phyloP scores from a whole-genome alignment of 2,888 invertebrate genomes.

The Rotaria socialis region DNA sequence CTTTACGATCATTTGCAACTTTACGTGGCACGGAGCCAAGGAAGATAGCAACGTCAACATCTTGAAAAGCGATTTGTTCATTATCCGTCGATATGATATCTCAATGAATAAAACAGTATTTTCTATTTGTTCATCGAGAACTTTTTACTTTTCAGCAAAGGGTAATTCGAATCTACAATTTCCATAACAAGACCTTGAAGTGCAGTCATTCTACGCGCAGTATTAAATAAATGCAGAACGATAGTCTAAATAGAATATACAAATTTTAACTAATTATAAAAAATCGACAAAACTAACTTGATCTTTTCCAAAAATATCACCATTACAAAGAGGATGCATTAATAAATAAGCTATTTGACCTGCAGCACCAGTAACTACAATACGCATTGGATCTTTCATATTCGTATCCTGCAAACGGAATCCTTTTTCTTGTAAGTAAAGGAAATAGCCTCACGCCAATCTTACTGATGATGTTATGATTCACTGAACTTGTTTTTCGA shows the following conservation, averaged over 20 bases:
- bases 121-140: not conserved
- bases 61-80: constrained; percentile 84
- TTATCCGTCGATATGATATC: constrained; percentile 77
- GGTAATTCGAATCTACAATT: constrained; percentile 86
- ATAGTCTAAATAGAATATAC: constrained; percentile 64
- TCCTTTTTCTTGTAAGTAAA: not conserved
- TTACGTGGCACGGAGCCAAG: constrained; percentile 96
- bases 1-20: constrained; percentile 97
- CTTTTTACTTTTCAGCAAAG: constrained; percentile 62
- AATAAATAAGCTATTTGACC: constrained; percentile 98
- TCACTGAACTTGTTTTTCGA: no score
- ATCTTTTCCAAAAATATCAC: constrained; percentile 84
- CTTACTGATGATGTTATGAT: not conserved
- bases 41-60: constrained; percentile 88
- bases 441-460: not conserved
- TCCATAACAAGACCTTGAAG: constrained; percentile 97
- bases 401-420: not conserved
- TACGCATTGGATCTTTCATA: constrained; percentile 69
- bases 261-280: not conserved
- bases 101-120: constrained; percentile 35
- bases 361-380: constrained; percentile 94
- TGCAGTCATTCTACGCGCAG: constrained; percentile 89
- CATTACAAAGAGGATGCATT: constrained; percentile 85
- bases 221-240: constrained; percentile 83
- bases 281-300: constrained; percentile 62